Base-by-base conservation (phyloP, 2,113 vertebrate genomes). In the Monopterus albus region DNA sequence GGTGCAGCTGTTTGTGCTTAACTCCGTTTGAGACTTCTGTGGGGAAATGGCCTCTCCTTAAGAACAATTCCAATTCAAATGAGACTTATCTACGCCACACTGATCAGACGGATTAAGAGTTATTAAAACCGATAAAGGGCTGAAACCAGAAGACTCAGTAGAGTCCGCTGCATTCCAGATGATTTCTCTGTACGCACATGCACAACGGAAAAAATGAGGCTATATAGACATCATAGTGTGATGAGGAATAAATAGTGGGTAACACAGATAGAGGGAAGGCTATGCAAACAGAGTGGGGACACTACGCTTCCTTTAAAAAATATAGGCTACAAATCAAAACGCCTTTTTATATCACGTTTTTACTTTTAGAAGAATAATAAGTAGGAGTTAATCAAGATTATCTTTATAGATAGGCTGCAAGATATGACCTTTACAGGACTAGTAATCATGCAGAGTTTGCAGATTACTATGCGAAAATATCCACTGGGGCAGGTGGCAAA, bases 41-140 rank as follows among this genome's bases (percentile, higher is more conserved):
- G 55, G 79, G 78, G 75, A 71, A 82, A 86, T 82, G 84, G 78
- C 62, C 72, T 75, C 83, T 88, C 87, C 90, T 91, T 91, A 92
- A 94, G 90, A 89, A 89, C 79, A 89, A 82, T 69, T 87, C 90
- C 81, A 61, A 93, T 94, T 95, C 92, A 95, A 92, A 94, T 75
- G 89, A 92, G 93, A 95, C 92, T 95, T 95, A 92, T 95, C 94
- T 94, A 95, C 92, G 93, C 92, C 94, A 94, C 90, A 94, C 84
- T 88, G 93, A 95, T 95, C 95, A 96, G 91, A 91, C 79, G 94
- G 93, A 95, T 95, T 95, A 95, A 91, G 89, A 92, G 91, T 94
- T 94, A 95, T 95, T 95, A 95, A 95, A 95, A 93, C 91, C 78
- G 84, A 95, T 84, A 85, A 87, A 82, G 67, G 74, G 78, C 58